These are phyloP conservation scores for Rhyacophila evoluta DNA, from an alignment of 2,888 invertebrate genomes.

Conservation along the genomic window DNA sequence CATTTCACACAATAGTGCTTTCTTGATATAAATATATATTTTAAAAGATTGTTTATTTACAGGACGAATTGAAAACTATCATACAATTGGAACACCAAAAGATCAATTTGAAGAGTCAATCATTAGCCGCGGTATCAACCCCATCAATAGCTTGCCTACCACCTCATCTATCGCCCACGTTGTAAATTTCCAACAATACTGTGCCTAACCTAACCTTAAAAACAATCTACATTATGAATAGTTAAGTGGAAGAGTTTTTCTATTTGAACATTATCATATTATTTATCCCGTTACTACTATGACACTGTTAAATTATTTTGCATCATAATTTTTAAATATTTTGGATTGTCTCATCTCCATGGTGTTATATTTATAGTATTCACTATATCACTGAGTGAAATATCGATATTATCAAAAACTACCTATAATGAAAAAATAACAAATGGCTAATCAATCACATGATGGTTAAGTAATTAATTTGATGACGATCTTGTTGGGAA, in stretches of 20 bases:
- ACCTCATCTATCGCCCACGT: slow-evolving; percentile 30
- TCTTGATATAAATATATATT: no score
- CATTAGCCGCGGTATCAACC: slow-evolving; percentile 55
- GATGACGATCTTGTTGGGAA: no score
- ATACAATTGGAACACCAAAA: slow-evolving; percentile 71
- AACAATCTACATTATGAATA: not conserved
- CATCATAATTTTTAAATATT: not conserved
- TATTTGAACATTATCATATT: not conserved
- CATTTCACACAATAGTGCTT: no score
- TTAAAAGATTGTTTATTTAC: slow-evolving; percentile 55
- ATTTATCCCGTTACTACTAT: not conserved
- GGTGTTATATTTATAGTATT: not conserved
- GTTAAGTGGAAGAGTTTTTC: not conserved
- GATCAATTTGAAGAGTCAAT: slow-evolving; percentile 61
- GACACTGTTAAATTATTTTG: not conserved
- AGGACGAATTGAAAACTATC: slow-evolving; percentile 75
- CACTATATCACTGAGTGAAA: no score
- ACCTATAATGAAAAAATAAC: no score
- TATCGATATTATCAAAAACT: no score
- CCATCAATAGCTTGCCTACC: slow-evolving; percentile 47
- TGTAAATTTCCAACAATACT: not conserved
- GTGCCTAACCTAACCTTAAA: not conserved
- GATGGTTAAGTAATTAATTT: no score
- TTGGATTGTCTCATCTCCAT: not conserved
- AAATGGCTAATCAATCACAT: no score